Percentiles rank a stretch among this genome's conserved stretches.
phyloP scores from a whole-genome alignment of 2,797 vertebrate species.

The Austrolebias charrua region DNA sequence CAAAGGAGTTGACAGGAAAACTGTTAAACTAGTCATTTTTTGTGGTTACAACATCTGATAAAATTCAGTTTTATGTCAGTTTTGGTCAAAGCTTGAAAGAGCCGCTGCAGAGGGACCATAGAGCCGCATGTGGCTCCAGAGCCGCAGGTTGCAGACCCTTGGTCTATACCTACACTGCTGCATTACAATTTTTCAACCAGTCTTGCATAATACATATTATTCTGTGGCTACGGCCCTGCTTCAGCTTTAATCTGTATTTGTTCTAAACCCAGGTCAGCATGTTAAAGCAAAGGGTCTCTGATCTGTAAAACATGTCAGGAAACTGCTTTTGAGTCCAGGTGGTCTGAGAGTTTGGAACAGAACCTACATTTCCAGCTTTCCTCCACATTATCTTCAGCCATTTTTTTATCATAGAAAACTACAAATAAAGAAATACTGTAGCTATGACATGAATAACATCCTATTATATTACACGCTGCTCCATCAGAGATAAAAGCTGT shows the following conservation, averaged over 20 bases:
- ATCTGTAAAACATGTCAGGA: conserved; percentile 2
- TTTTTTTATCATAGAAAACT: neutral
- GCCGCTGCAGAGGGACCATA: too few relatives aligned
- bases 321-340: conserved; percentile 2
- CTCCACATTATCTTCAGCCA: conserved; percentile 1
- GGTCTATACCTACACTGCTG: neutral
- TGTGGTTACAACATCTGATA: too few relatives aligned
- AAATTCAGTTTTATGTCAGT: too few relatives aligned
- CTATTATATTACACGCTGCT: neutral
- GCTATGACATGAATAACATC: neutral
- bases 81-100: too few relatives aligned
- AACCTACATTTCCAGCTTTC: neutral
- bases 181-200: conserved; percentile 11
- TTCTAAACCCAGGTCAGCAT: neutral
- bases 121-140: too few relatives aligned
- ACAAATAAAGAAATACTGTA: neutral
- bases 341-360: conserved; percentile 5
- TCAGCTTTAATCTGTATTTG: neutral
- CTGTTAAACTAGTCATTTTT: too few relatives aligned
- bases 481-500: neutral
- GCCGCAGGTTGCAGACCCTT: too few relatives aligned
- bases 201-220: neutral
- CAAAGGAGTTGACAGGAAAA: too few relatives aligned
- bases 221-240: neutral
- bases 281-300: conserved; percentile 11